These are phyloP conservation scores for Amblyjoppa fuscipennis DNA, from an alignment of 2,888 invertebrate genomes.

Conservation along the genomic window DNA sequence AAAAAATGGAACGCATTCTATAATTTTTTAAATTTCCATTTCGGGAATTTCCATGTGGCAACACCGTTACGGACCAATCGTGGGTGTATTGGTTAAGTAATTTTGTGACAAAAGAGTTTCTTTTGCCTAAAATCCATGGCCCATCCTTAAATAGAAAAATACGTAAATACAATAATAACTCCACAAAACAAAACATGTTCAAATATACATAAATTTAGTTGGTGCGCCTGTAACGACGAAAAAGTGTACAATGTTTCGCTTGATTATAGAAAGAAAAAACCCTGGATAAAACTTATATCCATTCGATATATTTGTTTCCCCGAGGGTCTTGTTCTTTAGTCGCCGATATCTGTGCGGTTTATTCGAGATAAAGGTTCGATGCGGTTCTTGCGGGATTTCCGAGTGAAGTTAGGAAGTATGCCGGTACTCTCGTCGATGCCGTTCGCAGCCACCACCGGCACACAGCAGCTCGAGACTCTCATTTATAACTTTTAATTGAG, in stretches of 20 bases:
- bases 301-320: background rate
- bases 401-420: constrained; percentile 37
- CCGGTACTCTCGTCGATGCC: constrained; percentile 33
- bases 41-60: too few relatives aligned
- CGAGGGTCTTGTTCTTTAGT: background rate
- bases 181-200: too few relatives aligned
- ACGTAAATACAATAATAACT: too few relatives aligned
- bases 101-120: too few relatives aligned
- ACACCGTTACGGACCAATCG: too few relatives aligned
- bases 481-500: constrained; percentile 83
- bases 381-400: constrained; percentile 33
- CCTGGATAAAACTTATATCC: background rate
- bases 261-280: background rate
- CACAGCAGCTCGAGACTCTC: constrained; percentile 74
- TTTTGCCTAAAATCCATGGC: too few relatives aligned
- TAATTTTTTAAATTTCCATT: too few relatives aligned
- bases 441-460: constrained; percentile 44
- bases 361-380: constrained; percentile 44
- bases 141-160: too few relatives aligned
- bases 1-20: too few relatives aligned
- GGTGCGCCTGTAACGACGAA: too few relatives aligned
- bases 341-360: background rate
- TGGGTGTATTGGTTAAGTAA: too few relatives aligned
- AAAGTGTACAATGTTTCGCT: background rate
- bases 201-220: too few relatives aligned